A percentile compares a stretch with the other conserved stretches of the same genome.
Evolutionary conservation across 2,113 vertebrate genomes (phyloP).

Genomic region (Solenodon paradoxus): DNA sequence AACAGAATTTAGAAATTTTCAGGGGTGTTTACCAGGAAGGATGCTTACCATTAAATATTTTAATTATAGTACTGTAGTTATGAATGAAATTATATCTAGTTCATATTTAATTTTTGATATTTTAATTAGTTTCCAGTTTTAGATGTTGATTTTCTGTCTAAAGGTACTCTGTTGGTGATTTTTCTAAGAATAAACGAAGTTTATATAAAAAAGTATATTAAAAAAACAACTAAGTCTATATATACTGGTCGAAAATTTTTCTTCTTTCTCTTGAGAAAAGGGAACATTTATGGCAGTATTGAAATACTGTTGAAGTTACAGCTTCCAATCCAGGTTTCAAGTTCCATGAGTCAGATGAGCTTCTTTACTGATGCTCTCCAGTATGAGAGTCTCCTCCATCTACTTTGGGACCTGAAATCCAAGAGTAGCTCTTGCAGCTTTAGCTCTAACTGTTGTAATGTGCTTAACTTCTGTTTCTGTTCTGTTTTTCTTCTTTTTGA

Average conservation of each 20-base stretch:
- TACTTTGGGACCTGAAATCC: neutral
- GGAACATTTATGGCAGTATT: neutral
- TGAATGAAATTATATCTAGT: slow-evolving; percentile 2
- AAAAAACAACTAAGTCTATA: too few species aligned
- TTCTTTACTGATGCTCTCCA: neutral
- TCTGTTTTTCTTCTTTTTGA: slow-evolving; percentile 22
- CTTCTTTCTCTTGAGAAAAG: neutral
- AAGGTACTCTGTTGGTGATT: neutral
- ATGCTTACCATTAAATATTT: neutral
- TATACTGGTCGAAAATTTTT: neutral
- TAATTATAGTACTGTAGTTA: neutral
- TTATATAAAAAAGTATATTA: too few species aligned
- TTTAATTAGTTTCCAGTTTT: slow-evolving; percentile 16
- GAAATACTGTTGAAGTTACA: neutral
- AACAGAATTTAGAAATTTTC: slow-evolving; percentile 25
- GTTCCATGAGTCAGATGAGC: neutral
- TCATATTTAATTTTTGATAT: slow-evolving; percentile 10
- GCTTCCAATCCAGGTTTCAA: neutral
- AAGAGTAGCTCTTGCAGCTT: neutral
- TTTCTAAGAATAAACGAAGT: slow-evolving; percentile 7
- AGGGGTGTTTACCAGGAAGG: neutral
- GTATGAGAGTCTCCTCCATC: neutral
- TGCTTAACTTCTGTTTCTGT: slow-evolving; percentile 4
- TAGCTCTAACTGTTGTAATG: neutral
- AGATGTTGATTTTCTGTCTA: slow-evolving; percentile 14